phyloP scores from a whole-genome alignment of 2,113 vertebrate species.

The Bombycilla garrulus region DNA sequence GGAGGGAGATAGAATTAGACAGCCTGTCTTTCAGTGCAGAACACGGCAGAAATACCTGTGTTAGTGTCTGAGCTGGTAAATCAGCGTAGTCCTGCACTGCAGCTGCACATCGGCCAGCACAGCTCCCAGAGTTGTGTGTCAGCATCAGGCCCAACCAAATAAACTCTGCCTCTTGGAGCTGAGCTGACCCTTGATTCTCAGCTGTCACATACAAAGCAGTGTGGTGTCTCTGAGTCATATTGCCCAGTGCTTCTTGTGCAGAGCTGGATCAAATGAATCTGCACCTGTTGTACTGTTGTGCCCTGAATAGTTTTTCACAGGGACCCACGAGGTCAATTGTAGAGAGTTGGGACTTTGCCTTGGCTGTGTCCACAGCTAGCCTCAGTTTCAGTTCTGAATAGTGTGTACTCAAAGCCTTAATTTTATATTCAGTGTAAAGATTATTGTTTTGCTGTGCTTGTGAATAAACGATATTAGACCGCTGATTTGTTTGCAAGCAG shows the following conservation, averaged over 20 bases:
- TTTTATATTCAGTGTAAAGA: neutral
- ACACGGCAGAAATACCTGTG: neutral
- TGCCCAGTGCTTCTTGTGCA: neutral
- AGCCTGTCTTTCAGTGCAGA: neutral
- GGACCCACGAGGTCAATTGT: neutral
- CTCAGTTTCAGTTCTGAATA: neutral
- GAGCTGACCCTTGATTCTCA: neutral
- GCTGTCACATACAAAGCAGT: neutral
- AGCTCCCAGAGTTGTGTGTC: neutral
- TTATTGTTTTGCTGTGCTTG: neutral
- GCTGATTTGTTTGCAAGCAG: neutral
- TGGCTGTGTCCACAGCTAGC: neutral
- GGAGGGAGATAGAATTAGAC: neutral
- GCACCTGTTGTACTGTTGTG: neutral
- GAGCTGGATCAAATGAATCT: neutral
- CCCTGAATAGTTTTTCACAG: neutral
- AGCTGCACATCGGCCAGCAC: neutral
- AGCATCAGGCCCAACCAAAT: neutral
- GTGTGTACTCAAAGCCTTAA: neutral
- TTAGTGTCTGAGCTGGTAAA: neutral
- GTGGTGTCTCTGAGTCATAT: neutral
- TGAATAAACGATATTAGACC: rapidly evolving
- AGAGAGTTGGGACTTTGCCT: neutral
- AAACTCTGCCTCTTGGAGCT: neutral
- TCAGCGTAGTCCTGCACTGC: neutral